phyloP scores from a whole-genome alignment of 2,797 vertebrate species.

The Oceanodroma leucorhoa region DNA sequence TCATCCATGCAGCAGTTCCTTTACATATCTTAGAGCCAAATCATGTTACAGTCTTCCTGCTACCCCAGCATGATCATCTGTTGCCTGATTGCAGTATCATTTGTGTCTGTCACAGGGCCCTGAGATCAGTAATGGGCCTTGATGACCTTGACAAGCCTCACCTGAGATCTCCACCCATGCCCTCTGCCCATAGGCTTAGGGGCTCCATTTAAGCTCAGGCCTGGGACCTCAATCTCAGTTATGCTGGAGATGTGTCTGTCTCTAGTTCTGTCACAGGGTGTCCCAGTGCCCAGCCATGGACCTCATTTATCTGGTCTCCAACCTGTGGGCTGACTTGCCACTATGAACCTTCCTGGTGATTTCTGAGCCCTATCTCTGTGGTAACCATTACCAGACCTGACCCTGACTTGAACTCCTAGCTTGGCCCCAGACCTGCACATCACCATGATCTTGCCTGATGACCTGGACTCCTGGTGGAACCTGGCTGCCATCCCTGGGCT shows the following conservation, averaged over 20 bases:
- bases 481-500: not conserved
- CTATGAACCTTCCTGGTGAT: not conserved
- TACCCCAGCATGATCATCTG: not conserved
- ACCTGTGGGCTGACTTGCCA: rapidly evolving
- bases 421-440: not conserved
- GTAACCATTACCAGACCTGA: not conserved
- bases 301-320: not conserved
- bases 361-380: not conserved
- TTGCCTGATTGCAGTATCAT: not conserved
- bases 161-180: not conserved
- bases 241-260: rapidly evolving
- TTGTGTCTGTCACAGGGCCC: not conserved
- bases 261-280: rapidly evolving
- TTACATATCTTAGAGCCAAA: not conserved
- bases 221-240: rapidly evolving
- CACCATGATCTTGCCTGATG: not conserved
- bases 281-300: rapidly evolving
- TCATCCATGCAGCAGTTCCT: not conserved
- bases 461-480: not conserved
- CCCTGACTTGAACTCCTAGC: not conserved
- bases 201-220: not conserved
- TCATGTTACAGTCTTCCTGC: not conserved
- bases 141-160: not conserved
- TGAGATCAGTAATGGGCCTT: not conserved
- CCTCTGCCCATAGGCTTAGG: not conserved